Evolutionary conservation across 2,797 vertebrate species (phyloP).

Genomic region (Limosa lapponica): DNA sequence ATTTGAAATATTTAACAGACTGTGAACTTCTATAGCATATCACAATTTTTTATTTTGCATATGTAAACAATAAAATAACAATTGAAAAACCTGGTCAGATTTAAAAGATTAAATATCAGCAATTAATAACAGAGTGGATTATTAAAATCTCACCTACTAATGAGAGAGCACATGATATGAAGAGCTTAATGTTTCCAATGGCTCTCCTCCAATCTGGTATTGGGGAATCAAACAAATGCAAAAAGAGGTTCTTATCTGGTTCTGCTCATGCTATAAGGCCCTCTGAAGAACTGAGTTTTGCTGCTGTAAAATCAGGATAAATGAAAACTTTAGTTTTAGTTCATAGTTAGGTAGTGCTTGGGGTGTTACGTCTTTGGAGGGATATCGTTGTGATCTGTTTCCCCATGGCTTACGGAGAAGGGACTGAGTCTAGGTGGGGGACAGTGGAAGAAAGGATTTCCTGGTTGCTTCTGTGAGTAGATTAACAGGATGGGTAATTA

Average conservation of each 20-base stretch:
- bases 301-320: neutral
- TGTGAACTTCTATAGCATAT: neutral
- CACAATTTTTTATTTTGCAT: fast-evolving
- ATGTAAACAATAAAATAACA: neutral
- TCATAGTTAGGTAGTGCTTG: neutral
- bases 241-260: neutral
- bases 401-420: fast-evolving
- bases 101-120: neutral
- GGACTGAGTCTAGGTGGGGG: neutral
- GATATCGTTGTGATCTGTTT: neutral
- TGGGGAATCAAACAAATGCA: neutral
- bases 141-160: neutral
- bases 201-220: neutral
- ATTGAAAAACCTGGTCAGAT: neutral
- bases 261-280: fast-evolving
- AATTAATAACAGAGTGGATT: neutral
- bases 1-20: neutral
- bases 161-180: neutral
- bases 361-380: neutral
- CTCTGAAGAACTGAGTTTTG: neutral
- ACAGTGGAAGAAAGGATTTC: neutral
- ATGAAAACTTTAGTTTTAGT: too few species aligned
- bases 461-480: neutral
- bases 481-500: neutral
- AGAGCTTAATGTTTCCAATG: neutral